phyloP scores from a whole-genome alignment of 1,140 invertebrate genomes.

The Bathynomus jamesi region DNA sequence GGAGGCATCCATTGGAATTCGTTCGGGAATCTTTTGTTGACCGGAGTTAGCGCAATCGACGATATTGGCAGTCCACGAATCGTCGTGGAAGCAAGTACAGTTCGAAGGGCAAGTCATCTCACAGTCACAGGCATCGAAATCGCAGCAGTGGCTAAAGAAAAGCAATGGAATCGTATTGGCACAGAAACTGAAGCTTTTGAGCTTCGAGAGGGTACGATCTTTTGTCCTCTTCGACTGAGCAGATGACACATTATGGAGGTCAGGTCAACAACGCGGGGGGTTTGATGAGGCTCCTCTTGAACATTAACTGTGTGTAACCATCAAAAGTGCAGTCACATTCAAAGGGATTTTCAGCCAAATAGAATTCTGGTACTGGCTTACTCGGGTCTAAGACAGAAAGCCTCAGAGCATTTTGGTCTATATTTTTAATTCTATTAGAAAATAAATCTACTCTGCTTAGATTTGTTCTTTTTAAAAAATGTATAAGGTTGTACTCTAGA shows the following conservation, averaged over 20 bases:
- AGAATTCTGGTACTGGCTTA: constrained; percentile 77
- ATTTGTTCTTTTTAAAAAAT: constrained; percentile 73
- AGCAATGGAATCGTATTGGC: constrained; percentile 86
- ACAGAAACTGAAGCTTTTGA: too few relatives aligned
- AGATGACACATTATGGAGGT: constrained; percentile 55
- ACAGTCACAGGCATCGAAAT: constrained; percentile 86
- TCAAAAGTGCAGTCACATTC: constrained; percentile 78
- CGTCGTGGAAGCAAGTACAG: constrained; percentile 86
- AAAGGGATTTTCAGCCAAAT: constrained; percentile 81
- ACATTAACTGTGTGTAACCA: constrained; percentile 75
- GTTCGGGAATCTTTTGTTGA: constrained; percentile 65
- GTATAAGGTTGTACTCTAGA: constrained; percentile 69
- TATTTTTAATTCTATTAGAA: constrained; percentile 69
- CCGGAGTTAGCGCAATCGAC: constrained; percentile 74
- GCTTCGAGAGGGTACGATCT: too few relatives aligned
- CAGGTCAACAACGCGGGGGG: constrained; percentile 76
- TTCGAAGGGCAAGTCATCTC: constrained; percentile 88
- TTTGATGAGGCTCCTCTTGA: constrained; percentile 62
- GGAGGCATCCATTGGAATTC: constrained; percentile 87
- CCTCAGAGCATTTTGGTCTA: constrained; percentile 70
- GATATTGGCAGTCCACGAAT: constrained; percentile 83
- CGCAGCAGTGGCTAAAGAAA: constrained; percentile 84
- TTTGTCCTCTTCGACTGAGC: constrained; percentile 41
- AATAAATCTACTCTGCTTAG: constrained; percentile 79
- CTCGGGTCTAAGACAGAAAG: constrained; percentile 58